phyloP scores from a whole-genome alignment of 2,888 invertebrate species.

The Cecidostiba fungosa region DNA sequence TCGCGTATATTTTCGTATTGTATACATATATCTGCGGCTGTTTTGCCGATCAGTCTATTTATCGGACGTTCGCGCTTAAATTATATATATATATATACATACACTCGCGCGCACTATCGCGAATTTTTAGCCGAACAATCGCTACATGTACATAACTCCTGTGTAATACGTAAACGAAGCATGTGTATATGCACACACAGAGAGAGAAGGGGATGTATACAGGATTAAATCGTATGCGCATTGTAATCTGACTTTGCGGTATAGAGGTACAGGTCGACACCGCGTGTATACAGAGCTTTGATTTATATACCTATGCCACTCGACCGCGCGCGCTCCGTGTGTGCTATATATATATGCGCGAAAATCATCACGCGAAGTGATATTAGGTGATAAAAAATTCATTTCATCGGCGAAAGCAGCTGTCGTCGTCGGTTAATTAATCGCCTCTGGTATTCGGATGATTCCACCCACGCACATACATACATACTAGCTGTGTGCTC shows the following conservation, averaged over 20 bases:
- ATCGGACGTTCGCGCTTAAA: background rate
- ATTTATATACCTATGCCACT: no score
- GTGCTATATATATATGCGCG: background rate
- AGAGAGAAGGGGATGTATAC: background rate
- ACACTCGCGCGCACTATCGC: no score
- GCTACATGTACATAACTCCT: no score
- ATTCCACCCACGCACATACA: background rate
- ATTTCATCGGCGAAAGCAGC: background rate
- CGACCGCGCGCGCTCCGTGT: no score
- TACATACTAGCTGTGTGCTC: no score
- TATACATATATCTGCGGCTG: background rate
- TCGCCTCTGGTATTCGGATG: background rate
- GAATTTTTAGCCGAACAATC: no score
- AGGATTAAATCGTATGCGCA: background rate
- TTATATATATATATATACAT: no score
- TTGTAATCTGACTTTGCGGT: background rate
- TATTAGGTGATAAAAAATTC: background rate
- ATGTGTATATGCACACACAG: no score
- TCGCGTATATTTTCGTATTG: conserved; percentile 18
- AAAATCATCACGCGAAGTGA: background rate
- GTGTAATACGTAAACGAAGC: no score
- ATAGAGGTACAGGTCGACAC: no score
- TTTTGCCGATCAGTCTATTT: background rate
- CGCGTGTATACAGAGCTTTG: no score
- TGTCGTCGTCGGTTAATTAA: background rate